Conservation (phyloP, 2,888 invertebrate species). For the Callinectes sapidus region DNA sequence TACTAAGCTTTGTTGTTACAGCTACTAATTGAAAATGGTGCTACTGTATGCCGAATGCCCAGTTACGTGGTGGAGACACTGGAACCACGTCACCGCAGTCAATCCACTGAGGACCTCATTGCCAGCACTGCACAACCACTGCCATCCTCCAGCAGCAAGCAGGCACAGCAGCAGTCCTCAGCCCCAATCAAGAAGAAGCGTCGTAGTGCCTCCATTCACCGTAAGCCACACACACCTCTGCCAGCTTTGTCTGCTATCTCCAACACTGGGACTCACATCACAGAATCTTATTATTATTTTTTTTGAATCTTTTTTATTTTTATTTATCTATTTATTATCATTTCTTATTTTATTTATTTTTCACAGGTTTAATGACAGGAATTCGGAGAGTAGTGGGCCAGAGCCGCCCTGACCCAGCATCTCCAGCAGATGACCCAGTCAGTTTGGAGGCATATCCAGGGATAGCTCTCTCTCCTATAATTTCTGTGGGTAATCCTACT, state of each 20-base stretch:
- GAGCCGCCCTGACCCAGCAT: constrained; percentile 29
- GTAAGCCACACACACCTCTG: constrained; percentile 79
- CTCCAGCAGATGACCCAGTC: constrained; percentile 42
- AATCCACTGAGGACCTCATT: constrained; percentile 58
- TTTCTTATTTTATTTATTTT: no score
- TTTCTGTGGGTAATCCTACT: not conserved
- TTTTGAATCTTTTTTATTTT: no score
- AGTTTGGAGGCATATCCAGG: constrained; percentile 58
- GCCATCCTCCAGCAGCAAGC: constrained; percentile 79
- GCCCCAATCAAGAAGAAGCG: constrained; percentile 82
- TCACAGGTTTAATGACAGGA: constrained; percentile 66
- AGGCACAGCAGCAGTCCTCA: constrained; percentile 75
- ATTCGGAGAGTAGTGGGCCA: constrained; percentile 67
- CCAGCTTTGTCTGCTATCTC: not conserved
- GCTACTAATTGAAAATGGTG: constrained; percentile 57
- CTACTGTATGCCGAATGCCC: constrained; percentile 54
- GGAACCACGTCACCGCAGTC: constrained; percentile 47
- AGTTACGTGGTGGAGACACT: constrained; percentile 47
- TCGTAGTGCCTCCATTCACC: constrained; percentile 89
- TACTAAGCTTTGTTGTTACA: constrained; percentile 26
- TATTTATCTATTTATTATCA: no score
- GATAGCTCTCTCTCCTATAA: constrained; percentile 54
- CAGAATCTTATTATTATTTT: not conserved
- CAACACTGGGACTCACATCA: not conserved
- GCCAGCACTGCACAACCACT: not conserved